Conservation (phyloP, 2,797 vertebrate genomes). For the Notolabrus celidotus region DNA sequence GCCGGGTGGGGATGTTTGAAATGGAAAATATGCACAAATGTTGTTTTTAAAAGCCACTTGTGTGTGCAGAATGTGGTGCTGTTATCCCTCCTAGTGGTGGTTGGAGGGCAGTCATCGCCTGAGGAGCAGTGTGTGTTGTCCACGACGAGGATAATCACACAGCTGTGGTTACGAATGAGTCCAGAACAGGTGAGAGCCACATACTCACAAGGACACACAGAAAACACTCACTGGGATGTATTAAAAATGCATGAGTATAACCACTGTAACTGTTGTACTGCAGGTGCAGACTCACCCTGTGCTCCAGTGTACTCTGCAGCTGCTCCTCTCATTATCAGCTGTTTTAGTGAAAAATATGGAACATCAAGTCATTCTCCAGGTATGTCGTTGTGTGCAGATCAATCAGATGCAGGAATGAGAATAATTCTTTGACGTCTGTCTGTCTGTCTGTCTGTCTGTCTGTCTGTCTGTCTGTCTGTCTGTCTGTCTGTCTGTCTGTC, state of each 20-base stretch:
- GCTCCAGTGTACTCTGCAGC: conserved; percentile 86
- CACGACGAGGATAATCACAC: conserved; percentile 75
- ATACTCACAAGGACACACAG: background rate
- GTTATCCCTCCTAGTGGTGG: conserved; percentile 80
- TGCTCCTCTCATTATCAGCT: conserved; percentile 87
- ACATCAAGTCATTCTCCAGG: conserved; percentile 86
- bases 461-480: no score
- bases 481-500: no score
- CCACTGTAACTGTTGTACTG: background rate
- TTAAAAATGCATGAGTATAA: background rate
- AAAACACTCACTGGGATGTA: background rate
- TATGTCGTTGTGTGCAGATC: conserved; percentile 61
- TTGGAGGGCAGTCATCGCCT: conserved; percentile 73
- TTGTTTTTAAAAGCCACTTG: background rate
- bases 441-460: no score
- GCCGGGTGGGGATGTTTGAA: background rate
- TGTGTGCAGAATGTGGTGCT: conserved; percentile 64
- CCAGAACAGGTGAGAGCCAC: conserved; percentile 85
- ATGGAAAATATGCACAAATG: background rate
- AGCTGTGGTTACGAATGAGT: conserved; percentile 87
- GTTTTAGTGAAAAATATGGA: conserved; percentile 86
- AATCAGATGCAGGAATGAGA: background rate
- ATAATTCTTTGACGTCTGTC: conserved; percentile 5
- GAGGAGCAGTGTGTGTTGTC: conserved; percentile 75
- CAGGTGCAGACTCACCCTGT: conserved; percentile 85